Evolutionary conservation across 1,140 invertebrate genomes (phyloP), one percentile per base, ranked within the genome.

Genomic region (Mya arenaria): DNA sequence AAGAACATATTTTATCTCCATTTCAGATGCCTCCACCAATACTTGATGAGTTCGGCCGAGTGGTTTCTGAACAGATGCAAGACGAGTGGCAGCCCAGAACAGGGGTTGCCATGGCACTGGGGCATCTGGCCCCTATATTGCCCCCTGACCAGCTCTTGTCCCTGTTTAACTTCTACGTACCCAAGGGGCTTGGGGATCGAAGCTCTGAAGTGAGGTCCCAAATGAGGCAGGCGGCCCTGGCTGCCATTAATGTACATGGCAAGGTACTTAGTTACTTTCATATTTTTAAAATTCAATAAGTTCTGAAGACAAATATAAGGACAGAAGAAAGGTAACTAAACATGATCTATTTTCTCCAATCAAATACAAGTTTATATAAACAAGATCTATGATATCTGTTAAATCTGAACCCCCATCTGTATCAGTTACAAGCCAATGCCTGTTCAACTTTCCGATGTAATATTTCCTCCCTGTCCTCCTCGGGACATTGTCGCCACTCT

Each of bases 211-310:
- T 99, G 4, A 94, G 97, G 28, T 95, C 95, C 32, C 95, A 97
- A 91, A 99, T 99, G 98, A 94, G 99, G 60, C 96, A 96, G 80
- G 97, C 98, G 37, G 98, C 98, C n/a, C 94, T 99, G 79, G 96
- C 96, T 68, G 95, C 97, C 68, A 96, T 99, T 1, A 96, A 99
- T 92, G 93, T 96, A 60, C 97, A 99, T 93, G 98, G 98, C 39
- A 98, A 98, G 94, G 95, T 96, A 82, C 74, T 78, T 48, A 17
- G 1, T n/a, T n/a, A n/a, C n/a, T n/a, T n/a, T n/a, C n/a, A n/a
- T n/a, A 13, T 48, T 13, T 48, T 48, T 48, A 15, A 13, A 48
- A 15, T 48, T 48, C n/a, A n/a, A 48, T 48, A 48, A n/a, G n/a
- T n/a, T 48, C 44, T 15, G n/a, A 48, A n/a, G 44, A 15, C 44